Percentiles rank a stretch among this genome's conserved stretches.
Evolutionary conservation across 1,140 invertebrate genomes (phyloP).

Genomic region (Cotesia vestalis): DNA sequence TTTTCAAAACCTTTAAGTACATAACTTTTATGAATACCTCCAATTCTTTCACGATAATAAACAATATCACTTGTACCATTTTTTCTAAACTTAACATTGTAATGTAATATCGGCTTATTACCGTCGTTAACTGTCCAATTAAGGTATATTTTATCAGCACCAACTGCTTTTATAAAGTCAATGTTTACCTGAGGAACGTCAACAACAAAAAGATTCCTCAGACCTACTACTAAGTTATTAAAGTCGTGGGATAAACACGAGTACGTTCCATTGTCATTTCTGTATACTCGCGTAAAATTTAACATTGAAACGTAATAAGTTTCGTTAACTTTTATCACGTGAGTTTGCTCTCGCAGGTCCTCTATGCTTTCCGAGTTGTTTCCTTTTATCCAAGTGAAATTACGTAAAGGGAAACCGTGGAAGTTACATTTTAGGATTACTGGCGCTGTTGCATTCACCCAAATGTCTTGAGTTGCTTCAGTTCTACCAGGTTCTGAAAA

Average conservation of each 20-base stretch:
- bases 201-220: conserved; percentile 70
- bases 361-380: conserved; percentile 62
- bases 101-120: conserved; percentile 75
- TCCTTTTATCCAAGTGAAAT: conserved; percentile 70
- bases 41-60: conserved; percentile 68
- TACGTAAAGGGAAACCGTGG: conserved; percentile 69
- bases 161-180: conserved; percentile 79
- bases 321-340: conserved; percentile 63
- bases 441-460: conserved; percentile 63
- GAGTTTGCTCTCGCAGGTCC: conserved; percentile 58
- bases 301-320: conserved; percentile 69
- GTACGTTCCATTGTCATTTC: conserved; percentile 77
- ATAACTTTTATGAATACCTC: conserved; percentile 70
- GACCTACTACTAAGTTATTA: conserved; percentile 49
- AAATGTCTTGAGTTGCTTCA: conserved; percentile 59
- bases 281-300: conserved; percentile 66
- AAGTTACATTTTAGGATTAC: conserved; percentile 68
- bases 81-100: conserved; percentile 72
- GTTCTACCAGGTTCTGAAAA: conserved; percentile 65
- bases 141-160: conserved; percentile 76
- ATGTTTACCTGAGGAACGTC: conserved; percentile 77
- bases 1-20: conserved; percentile 71
- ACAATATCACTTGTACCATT: conserved; percentile 67
- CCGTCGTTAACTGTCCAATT: conserved; percentile 85
- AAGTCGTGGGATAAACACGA: conserved; percentile 63